A percentile compares a stretch with the other conserved stretches of the same genome.
Evolutionary conservation across 1,140 invertebrate species (phyloP).

Genomic region (Araneus ventricosus): DNA sequence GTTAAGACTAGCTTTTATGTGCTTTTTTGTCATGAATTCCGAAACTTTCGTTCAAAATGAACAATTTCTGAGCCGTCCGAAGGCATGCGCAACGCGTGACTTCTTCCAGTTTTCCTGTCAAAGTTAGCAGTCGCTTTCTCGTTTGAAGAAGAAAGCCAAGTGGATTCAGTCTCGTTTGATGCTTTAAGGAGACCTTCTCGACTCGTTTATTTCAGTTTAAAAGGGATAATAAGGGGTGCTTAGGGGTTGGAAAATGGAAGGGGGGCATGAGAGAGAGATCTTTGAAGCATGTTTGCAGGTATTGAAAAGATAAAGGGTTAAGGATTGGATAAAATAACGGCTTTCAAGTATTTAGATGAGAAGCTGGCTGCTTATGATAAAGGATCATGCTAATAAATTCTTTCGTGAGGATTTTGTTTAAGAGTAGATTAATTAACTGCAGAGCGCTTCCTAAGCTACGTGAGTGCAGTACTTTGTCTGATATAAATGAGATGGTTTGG

Average conservation of each 20-base stretch:
- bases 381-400: not conserved
- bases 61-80: no score
- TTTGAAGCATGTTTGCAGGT: not conserved
- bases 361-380: constrained; percentile 5
- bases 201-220: constrained; percentile 33
- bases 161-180: not conserved
- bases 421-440: not conserved
- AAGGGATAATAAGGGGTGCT: constrained; percentile 12
- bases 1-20: no score
- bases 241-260: not conserved
- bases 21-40: no score
- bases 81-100: no score
- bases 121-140: not conserved
- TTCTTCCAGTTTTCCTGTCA: no score
- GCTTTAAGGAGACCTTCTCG: not conserved
- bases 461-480: not conserved
- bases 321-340: not conserved
- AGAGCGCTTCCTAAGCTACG: not conserved
- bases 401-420: not conserved
- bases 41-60: no score
- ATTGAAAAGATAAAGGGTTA: not conserved
- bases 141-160: constrained; percentile 3
- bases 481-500: not conserved
- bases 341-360: constrained; percentile 19
- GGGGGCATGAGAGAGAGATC: not conserved